Evolutionary conservation across 1,140 invertebrate genomes (phyloP), one percentile per base, ranked within the genome.

Genomic region (Sesamia nonagrioides): DNA sequence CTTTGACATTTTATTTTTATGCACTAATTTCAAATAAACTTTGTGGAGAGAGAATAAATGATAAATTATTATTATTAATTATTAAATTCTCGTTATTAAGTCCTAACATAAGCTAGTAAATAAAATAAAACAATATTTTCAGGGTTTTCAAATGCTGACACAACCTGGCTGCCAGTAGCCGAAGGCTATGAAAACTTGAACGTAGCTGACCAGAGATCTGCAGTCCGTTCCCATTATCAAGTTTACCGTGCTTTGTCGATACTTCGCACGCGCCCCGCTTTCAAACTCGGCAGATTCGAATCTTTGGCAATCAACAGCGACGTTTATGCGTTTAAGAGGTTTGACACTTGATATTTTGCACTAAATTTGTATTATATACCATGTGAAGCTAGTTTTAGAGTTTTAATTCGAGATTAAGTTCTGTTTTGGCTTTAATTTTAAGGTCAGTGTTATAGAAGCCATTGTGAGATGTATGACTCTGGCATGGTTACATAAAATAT

Each of bases 111-210:
- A n/a, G n/a, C n/a, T n/a, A n/a, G n/a, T n/a, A n/a, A n/a, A n/a
- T n/a, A n/a, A n/a, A n/a, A n/a, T n/a, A n/a, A n/a, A n/a, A 18
- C 95, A 91, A 1, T 91, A 68, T 0, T 96, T 89, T 96, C 95
- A 96, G 96, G 96, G 56, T 97, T 97, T 79, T 96, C 95, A 2
- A 93, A 73, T 0, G 92, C 85, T 0, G 80, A 78, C 0, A 94
- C 88, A 17, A 95, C 96, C 1, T 97, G 97, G 96, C 82, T 97
- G 6, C 96, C 96, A 1, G 93, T 97, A 8, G 95, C 96, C 80
- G 90, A 95, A 1, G 96, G 96, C 63, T 97, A 95, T 80, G 91
- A 90, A 52, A 89, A 79, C 0, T 80, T 96, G 1, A 97, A 97
- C 86, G 94, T 96, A 9, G 90, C 83, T 6, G 82, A 40, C 18